Base-by-base conservation (phyloP, 53 echinoderm and acorn worm genomes). In the Astropecten irregularis region DNA sequence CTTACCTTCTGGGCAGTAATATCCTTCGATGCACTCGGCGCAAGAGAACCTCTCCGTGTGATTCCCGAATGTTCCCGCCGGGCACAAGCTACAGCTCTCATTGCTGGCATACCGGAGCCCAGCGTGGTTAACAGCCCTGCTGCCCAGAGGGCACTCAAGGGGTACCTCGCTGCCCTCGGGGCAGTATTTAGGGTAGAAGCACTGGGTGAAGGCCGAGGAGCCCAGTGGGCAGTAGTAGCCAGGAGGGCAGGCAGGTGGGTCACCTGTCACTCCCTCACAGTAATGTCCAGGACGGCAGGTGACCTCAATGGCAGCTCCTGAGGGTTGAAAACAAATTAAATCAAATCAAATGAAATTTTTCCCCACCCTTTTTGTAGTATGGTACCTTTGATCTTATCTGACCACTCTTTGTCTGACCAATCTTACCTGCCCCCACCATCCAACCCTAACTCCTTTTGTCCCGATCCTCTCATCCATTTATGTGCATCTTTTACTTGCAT, bases 1-100 rank as follows among this genome's bases (percentile, higher is more conserved):
- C n/a, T n/a, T 77, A 95, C 95, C 97, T 92, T 89, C 94, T 21
- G 97, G 97, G 34, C 97, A 96, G 62, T 94, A 96, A 87, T 92
- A 96, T 21, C 96, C 96, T 51, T 84, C 90, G 0, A 90, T 85
- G 68, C 97, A 96, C 28, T 83, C 76, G 0, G 91, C 87, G 40
- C 97, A 96, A 34, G 66, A 86, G 83, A 91, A 94, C 2, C 94
- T 51, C 49, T 96, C 97, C 0, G 97, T 94, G 66, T 96, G 94
- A 73, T 96, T 96, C 21, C 97, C 97, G 70, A 89, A 96, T 46
- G 92, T 92, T 19, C 97, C 97, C 5, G 89, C 97, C 0, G 97
- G 97, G 67, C 97, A 96, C 30, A 96, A 88, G 32, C 61, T 66
- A 57, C 97, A 96, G 53, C 94, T 94, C 30, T 84, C 76, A 0